These are phyloP conservation scores for Phalloptychus januarius DNA, from an alignment of 2,797 vertebrate species.

Conservation along the genomic window DNA sequence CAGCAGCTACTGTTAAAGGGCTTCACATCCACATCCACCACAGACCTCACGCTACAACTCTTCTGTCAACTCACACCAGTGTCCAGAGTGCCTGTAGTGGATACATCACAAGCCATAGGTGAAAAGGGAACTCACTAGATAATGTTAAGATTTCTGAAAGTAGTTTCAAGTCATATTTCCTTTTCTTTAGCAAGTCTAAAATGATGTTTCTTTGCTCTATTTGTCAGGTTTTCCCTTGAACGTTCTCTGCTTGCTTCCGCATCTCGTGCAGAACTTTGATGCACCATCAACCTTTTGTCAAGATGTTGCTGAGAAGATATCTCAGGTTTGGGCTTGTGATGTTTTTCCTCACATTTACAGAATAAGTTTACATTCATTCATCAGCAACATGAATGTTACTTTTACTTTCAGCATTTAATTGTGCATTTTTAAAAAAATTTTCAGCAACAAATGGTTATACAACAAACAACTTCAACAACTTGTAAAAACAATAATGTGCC, in stretches of 20 bases:
- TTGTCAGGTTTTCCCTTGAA: constrained; percentile 94
- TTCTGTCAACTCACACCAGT: constrained; percentile 95
- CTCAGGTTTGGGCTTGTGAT: constrained; percentile 83
- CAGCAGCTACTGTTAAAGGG: constrained; percentile 97
- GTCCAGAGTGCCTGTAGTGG: constrained; percentile 92
- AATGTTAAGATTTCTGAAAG: background rate
- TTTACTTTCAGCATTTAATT: background rate
- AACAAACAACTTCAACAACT: background rate
- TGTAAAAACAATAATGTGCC: background rate
- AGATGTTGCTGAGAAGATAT: constrained; percentile 91
- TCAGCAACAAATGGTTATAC: background rate
- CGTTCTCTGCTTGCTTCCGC: constrained; percentile 94
- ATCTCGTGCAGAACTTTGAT: constrained; percentile 96
- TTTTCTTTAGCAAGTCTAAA: background rate
- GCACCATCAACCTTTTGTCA: constrained; percentile 93
- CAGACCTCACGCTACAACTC: constrained; percentile 93
- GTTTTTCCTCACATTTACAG: background rate
- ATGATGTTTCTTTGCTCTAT: background rate
- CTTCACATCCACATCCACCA: constrained; percentile 94
- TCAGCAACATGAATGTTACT: background rate
- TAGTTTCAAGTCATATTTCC: background rate
- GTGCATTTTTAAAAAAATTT: background rate
- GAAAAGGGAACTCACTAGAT: background rate
- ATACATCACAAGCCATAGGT: constrained; percentile 96
- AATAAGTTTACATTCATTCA: background rate